These are phyloP conservation scores for Neodiprion lecontei DNA, from an alignment of 1,140 invertebrate species.

Conservation along the genomic window DNA sequence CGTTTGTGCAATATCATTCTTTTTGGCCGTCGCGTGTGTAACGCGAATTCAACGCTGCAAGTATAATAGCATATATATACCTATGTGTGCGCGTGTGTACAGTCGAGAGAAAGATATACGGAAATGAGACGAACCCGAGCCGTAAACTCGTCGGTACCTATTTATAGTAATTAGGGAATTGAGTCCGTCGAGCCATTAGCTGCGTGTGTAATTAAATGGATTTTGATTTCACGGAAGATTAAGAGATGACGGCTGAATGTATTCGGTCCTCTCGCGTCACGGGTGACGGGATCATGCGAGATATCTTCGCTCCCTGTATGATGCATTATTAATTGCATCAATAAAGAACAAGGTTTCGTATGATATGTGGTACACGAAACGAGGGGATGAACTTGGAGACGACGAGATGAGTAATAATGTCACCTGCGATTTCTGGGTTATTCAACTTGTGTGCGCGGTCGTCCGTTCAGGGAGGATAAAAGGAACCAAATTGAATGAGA, in stretches of 20 bases:
- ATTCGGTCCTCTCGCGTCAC: not conserved
- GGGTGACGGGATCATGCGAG: not conserved
- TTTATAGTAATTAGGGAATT: slow-evolving; percentile 1
- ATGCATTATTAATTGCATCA: slow-evolving; percentile 6
- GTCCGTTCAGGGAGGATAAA: not conserved
- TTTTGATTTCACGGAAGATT: slow-evolving; percentile 2
- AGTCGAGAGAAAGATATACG: not conserved
- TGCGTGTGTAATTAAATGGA: not conserved
- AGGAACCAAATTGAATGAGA: not conserved
- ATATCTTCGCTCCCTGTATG: not conserved
- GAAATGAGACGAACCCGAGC: not conserved
- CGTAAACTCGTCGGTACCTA: not conserved
- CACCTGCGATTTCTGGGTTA: too few species aligned
- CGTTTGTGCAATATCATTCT: too few species aligned
- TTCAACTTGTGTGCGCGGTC: not conserved
- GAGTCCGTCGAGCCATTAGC: not conserved
- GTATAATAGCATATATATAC: too few species aligned
- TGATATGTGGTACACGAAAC: too few species aligned
- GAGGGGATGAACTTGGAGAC: too few species aligned
- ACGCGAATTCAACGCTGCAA: too few species aligned
- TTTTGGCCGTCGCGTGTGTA: too few species aligned
- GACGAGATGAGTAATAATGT: too few species aligned
- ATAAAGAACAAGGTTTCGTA: not conserved
- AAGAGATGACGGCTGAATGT: not conserved
- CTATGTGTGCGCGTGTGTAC: too few species aligned